Evolutionary conservation across 2,797 vertebrate species (phyloP).

Genomic region (Enteromius treurensis): DNA sequence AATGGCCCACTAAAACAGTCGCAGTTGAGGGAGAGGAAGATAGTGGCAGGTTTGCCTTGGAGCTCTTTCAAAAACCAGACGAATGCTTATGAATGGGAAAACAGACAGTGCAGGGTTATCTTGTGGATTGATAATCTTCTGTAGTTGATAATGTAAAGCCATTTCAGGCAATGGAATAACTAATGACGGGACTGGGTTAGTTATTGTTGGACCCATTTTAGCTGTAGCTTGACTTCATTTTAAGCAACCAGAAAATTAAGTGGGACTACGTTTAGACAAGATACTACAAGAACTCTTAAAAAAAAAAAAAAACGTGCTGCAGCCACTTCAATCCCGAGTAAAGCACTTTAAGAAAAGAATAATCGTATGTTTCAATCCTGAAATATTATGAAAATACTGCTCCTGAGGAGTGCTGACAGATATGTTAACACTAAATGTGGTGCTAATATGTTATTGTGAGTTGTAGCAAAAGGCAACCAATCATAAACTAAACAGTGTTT

Average conservation of each 20-base stretch:
- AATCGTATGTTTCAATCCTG: neutral
- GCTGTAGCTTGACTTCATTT: neutral
- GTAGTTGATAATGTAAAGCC: constrained; percentile 18
- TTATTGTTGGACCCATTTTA: constrained; percentile 8
- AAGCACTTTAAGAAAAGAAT: neutral
- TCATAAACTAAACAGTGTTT: neutral
- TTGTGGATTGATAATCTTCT: constrained; percentile 14
- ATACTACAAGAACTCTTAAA: neutral
- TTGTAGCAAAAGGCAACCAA: neutral
- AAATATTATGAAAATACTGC: neutral
- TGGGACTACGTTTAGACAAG: neutral
- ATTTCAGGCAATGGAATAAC: constrained; percentile 13
- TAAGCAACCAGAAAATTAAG: neutral
- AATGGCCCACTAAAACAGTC: constrained; percentile 64
- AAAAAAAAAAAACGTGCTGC: neutral
- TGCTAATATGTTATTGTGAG: neutral
- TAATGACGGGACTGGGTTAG: neutral
- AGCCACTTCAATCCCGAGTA: neutral
- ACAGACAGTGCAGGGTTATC: constrained; percentile 2
- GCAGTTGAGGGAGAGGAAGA: constrained; percentile 53
- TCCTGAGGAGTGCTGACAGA: neutral
- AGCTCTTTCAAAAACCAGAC: constrained; percentile 46
- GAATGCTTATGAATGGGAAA: constrained; percentile 49
- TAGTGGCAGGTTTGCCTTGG: constrained; percentile 53
- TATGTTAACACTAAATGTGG: neutral